phyloP scores from a whole-genome alignment of 2,113 vertebrate genomes.

The Boulengeromyrus knoepffleri region DNA sequence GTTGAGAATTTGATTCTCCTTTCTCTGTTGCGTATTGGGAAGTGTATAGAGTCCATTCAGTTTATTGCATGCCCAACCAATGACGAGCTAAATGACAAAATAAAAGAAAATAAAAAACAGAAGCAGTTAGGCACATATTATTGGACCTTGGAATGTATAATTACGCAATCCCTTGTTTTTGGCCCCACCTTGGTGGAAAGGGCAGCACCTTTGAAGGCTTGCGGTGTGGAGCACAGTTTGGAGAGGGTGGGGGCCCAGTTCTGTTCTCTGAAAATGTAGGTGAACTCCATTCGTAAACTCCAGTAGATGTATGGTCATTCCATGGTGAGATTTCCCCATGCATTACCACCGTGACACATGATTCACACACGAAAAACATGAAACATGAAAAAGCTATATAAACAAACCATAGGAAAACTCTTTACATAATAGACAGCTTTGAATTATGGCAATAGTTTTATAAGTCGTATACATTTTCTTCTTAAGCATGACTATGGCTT shows the following conservation, averaged over 20 bases:
- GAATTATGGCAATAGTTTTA: background rate
- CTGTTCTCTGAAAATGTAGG: background rate
- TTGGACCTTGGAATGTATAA: conserved; percentile 8
- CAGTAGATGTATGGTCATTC: background rate
- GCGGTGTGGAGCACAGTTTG: background rate
- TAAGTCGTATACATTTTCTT: background rate
- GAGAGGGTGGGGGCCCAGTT: background rate
- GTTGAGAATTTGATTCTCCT: background rate
- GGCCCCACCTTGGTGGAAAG: background rate
- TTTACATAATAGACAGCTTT: background rate
- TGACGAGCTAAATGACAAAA: conserved; percentile 31
- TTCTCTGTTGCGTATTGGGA: conserved; percentile 39
- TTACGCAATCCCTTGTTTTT: background rate
- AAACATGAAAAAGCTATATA: background rate
- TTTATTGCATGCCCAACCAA: conserved; percentile 71
- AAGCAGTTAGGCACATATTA: conserved; percentile 47
- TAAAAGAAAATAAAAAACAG: background rate
- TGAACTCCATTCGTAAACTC: background rate
- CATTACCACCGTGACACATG: background rate
- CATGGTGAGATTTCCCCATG: background rate
- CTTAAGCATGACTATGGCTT: background rate
- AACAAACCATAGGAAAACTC: background rate
- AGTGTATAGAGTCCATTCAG: conserved; percentile 55
- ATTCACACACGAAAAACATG: background rate
- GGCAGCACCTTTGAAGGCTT: background rate